Evolutionary conservation across 1,140 invertebrate genomes (phyloP).

Genomic region (roundworm (Caenorhabditis elegans)): DNA sequence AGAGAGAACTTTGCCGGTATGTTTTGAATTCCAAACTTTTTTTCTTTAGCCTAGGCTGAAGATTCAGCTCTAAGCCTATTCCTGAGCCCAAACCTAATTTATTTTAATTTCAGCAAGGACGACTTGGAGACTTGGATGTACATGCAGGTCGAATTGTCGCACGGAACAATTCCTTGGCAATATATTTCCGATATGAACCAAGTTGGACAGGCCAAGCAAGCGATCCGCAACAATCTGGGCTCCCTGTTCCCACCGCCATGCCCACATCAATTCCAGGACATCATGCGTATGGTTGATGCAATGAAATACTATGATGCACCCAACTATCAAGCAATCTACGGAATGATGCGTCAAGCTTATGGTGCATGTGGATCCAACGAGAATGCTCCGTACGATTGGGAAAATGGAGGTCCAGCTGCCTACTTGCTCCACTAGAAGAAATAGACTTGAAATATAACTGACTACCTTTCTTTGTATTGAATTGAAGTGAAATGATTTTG

Average conservation of each 20-base stretch:
- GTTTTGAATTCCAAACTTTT: too few relatives aligned
- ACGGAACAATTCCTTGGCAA: constrained; percentile 48
- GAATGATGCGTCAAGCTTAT: background rate
- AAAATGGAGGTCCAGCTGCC: background rate
- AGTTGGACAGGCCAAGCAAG: constrained; percentile 42
- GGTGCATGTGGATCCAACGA: background rate
- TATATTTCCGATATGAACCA: constrained; percentile 48
- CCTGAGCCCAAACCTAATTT: background rate
- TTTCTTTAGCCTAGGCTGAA: too few relatives aligned
- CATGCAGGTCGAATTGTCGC: constrained; percentile 48
- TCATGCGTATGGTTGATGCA: background rate
- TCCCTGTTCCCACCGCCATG: constrained; percentile 45
- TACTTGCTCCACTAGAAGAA: too few relatives aligned
- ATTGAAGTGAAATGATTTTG: too few relatives aligned
- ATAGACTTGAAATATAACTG: too few relatives aligned
- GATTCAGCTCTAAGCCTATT: too few relatives aligned
- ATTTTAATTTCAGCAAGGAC: background rate
- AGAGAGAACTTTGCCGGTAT: constrained; percentile 46
- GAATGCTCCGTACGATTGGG: constrained; percentile 34
- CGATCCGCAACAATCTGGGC: background rate
- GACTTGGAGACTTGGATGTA: constrained; percentile 53
- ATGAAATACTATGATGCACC: constrained; percentile 51
- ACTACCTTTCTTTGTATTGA: too few relatives aligned
- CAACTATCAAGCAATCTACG: constrained; percentile 28
- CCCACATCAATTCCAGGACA: constrained; percentile 47